Conservation (phyloP, 92 coral and sea anemone genomes). For the Epizoanthus rinbou region DNA sequence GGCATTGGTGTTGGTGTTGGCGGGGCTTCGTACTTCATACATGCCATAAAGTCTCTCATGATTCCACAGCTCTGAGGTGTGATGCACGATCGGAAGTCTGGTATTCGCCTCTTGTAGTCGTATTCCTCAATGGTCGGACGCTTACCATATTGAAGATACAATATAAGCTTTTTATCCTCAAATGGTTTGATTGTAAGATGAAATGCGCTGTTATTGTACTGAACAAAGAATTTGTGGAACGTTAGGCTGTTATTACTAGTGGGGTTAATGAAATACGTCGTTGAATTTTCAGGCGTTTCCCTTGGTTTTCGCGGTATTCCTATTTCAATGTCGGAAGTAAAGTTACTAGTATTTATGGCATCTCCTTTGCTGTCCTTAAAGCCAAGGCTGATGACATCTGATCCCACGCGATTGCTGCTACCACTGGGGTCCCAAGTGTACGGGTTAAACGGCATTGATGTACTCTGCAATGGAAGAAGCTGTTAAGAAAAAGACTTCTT, state of each 20-base stretch:
- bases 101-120: conserved; percentile 10
- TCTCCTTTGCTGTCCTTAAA: conserved; percentile 27
- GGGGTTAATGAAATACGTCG: conserved; percentile 14
- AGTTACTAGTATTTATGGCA: conserved; percentile 26
- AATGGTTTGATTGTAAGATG: conserved; percentile 8
- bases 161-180: conserved; percentile 18
- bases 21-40: background rate
- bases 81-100: conserved; percentile 35
- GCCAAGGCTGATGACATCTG: conserved; percentile 26
- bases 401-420: conserved; percentile 22
- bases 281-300: background rate
- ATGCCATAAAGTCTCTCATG: background rate
- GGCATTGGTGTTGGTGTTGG: background rate
- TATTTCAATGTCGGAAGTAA: conserved; percentile 32
- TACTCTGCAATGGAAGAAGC: conserved; percentile 1
- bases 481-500: no score
- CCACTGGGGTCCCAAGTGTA: conserved; percentile 27
- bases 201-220: conserved; percentile 38
- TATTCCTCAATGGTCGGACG: conserved; percentile 25
- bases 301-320: conserved; percentile 32
- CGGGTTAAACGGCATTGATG: conserved; percentile 34
- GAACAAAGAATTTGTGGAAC: conserved; percentile 14
- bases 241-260: background rate
- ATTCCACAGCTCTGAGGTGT: conserved; percentile 31
- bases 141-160: conserved; percentile 8